phyloP scores from a whole-genome alignment of 2,888 invertebrate species.

The Dorcus parallelipipedus region DNA sequence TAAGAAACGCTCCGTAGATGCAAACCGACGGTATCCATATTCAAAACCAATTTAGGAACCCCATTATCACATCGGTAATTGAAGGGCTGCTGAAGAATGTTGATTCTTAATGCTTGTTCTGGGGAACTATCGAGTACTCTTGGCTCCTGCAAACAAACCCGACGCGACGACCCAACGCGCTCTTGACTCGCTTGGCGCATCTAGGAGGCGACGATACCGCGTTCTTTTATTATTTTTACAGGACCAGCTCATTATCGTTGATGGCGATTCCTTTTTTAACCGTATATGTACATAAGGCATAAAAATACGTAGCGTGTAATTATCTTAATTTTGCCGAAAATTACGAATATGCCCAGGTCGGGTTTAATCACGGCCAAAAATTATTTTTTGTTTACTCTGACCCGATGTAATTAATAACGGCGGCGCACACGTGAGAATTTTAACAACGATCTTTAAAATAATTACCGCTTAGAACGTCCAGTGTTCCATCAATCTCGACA shows the following conservation, averaged over 20 bases:
- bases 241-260: not conserved
- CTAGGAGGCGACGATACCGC: not conserved
- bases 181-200: not conserved
- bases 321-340: not conserved
- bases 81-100: constrained; percentile 39
- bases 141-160: constrained; percentile 31
- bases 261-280: not conserved
- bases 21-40: constrained; percentile 36
- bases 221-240: not conserved
- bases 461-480: too few species aligned
- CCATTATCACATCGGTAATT: constrained; percentile 39
- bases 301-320: not conserved
- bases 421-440: not conserved
- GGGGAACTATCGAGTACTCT: constrained; percentile 36
- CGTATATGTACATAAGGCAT: not conserved
- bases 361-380: not conserved
- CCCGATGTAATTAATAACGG: not conserved
- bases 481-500: too few species aligned
- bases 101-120: constrained; percentile 35
- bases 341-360: not conserved
- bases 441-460: too few species aligned
- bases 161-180: constrained; percentile 28
- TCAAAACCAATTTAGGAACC: constrained; percentile 34
- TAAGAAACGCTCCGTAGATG: constrained; percentile 22
- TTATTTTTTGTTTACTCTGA: not conserved